Base-by-base conservation (phyloP, 2,797 vertebrate species). In the Alectoris magna region DNA sequence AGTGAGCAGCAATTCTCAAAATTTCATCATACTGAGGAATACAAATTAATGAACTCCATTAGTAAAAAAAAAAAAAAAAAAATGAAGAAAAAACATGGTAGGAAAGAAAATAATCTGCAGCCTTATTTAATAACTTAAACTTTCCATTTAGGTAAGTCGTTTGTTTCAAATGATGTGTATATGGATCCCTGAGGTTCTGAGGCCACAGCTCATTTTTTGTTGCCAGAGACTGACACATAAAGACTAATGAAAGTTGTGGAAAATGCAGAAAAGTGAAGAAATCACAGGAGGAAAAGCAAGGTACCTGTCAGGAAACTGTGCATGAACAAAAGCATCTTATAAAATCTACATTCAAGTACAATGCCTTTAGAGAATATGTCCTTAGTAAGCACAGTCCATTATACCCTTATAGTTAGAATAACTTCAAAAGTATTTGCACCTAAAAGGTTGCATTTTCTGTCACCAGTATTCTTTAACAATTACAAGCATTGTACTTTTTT, bases 191-290 rank as follows among this genome's bases (percentile, higher is more conserved):
- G 36, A 91, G 74, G 49, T 31, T 94, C 67, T 94, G 60, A 87
- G 71, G 74, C 9, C 71, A 83, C 43, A 79, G 73, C 38, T 93
- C 56, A 83, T 89, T 87, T 53, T 89, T 62, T 95, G 60, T 26
- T 77, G 23, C 67, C 90, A 84, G 88, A 76, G 51, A 73, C 10
- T 67, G 80, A 78, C 56, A 76, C 22, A 39, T n/a, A 75, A 4
- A 88, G 64, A 59, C 1, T 1, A 70, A 79, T 70, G 31, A 87
- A 82, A 87, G 68, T 67, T 18, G 48, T 16, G 9, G 6, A 73
- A 87, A 90, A 82, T 60, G 62, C 82, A 76, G 24, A 91, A 82
- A 94, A 88, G 18, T 73, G 27, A 84, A 76, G 49, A 93, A 93
- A 87, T 64, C 53, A 48, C 56, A 23, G 41, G 17, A 79, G 17